Evolutionary conservation across 1,140 invertebrate genomes (phyloP).

Genomic region (Hylyphantes graminicola): DNA sequence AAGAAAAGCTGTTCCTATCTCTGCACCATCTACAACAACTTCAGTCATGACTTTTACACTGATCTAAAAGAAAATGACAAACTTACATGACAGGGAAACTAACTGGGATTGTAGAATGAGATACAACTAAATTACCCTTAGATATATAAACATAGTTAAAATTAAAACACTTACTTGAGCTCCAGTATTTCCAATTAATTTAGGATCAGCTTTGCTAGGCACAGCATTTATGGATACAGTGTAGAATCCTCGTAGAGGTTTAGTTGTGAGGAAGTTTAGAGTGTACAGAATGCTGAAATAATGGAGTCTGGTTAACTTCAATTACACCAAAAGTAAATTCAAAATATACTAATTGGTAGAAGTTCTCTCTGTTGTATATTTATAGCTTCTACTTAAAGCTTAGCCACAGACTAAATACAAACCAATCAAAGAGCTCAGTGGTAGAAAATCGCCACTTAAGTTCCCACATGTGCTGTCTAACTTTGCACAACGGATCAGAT

Average conservation of each 20-base stretch:
- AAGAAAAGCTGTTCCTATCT: slow-evolving; percentile 89
- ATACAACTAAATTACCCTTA: background rate
- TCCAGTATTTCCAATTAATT: slow-evolving; percentile 71
- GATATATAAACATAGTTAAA: slow-evolving; percentile 1
- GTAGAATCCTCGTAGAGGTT: slow-evolving; percentile 86
- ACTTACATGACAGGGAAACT: too few relatives aligned
- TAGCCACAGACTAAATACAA: too few relatives aligned
- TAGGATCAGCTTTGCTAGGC: slow-evolving; percentile 71
- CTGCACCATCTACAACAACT: slow-evolving; percentile 80
- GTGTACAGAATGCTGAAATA: slow-evolving; percentile 77
- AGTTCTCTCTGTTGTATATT: too few relatives aligned
- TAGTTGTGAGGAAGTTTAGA: slow-evolving; percentile 82
- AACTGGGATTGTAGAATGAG: background rate
- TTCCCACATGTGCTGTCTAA: too few relatives aligned
- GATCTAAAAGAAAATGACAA: slow-evolving; percentile 63
- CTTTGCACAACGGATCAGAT: too few relatives aligned
- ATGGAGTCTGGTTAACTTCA: background rate
- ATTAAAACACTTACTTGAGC: slow-evolving; percentile 72
- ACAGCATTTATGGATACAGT: slow-evolving; percentile 80
- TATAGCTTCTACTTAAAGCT: too few relatives aligned
- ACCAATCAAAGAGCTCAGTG: too few relatives aligned
- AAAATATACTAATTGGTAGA: too few relatives aligned
- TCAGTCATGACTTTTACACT: slow-evolving; percentile 71
- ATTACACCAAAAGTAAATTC: background rate
- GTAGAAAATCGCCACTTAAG: too few relatives aligned